These are phyloP conservation scores for Serinus canaria DNA, from an alignment of 2,113 vertebrate genomes.

Conservation along the genomic window DNA sequence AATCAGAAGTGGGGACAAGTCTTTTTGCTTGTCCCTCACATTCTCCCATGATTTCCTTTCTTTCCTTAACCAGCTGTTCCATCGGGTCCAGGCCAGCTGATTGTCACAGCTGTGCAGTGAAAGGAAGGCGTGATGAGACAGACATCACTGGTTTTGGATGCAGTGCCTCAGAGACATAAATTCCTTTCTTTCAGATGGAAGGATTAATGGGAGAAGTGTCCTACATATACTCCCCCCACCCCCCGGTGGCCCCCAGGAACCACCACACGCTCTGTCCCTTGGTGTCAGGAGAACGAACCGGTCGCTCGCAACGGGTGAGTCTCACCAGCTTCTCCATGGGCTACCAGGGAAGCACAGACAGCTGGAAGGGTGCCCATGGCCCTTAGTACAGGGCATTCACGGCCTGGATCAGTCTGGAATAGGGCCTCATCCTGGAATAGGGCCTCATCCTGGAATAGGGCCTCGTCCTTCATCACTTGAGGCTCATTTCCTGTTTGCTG, in stretches of 20 bases:
- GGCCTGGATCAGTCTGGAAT: fast-evolving
- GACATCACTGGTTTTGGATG: not conserved
- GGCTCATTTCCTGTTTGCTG: not conserved
- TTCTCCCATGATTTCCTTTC: not conserved
- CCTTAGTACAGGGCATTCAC: not conserved
- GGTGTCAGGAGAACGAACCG: conserved; percentile 64
- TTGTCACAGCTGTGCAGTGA: not conserved
- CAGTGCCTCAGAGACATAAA: not conserved
- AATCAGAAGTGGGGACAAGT: not conserved
- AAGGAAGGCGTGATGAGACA: not conserved
- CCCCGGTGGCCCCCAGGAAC: conserved; percentile 72
- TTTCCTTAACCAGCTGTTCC: not conserved
- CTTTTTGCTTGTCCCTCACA: not conserved
- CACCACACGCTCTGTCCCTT: conserved; percentile 33
- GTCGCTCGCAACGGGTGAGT: conserved; percentile 79
- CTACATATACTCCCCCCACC: conserved; percentile 74
- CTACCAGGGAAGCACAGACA: fast-evolving
- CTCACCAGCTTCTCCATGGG: fast-evolving
- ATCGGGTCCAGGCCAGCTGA: fast-evolving
- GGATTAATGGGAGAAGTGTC: conserved; percentile 64
- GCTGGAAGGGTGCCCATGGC: fast-evolving
- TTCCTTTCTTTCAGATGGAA: conserved; percentile 73
- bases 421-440: not conserved
- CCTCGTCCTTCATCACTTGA: no score
- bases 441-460: not conserved